A percentile compares a stretch with the other conserved stretches of the same genome.
Evolutionary conservation across 1,140 invertebrate genomes (phyloP).

Genomic region (Leptinotarsa defecta): DNA sequence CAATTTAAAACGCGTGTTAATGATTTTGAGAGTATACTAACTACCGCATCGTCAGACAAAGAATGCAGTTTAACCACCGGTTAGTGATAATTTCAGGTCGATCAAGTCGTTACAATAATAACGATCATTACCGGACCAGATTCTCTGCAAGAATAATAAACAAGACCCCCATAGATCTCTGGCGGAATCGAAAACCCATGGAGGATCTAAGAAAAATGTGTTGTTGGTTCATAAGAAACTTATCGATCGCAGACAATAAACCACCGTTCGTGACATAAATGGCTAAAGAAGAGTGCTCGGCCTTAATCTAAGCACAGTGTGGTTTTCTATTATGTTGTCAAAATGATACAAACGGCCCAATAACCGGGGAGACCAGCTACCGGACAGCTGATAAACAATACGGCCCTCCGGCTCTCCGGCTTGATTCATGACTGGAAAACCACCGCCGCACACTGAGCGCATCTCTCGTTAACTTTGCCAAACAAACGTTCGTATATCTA

Average conservation of each 20-base stretch:
- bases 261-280: slow-evolving; percentile 44
- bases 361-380: slow-evolving; percentile 51
- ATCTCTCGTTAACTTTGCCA: not conserved
- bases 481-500: slow-evolving; percentile 19
- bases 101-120: not conserved
- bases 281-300: slow-evolving; percentile 42
- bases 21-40: not conserved
- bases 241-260: slow-evolving; percentile 43
- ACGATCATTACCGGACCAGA: not conserved
- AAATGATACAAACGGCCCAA: slow-evolving; percentile 53
- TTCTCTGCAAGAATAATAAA: not conserved
- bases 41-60: not conserved
- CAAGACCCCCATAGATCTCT: not conserved
- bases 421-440: slow-evolving; percentile 43
- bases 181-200: not conserved
- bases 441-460: not conserved
- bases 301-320: slow-evolving; percentile 50
- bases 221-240: slow-evolving; percentile 19
- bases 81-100: not conserved
- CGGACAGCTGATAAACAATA: slow-evolving; percentile 53
- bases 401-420: slow-evolving; percentile 41
- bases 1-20: not conserved
- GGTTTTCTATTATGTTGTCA: slow-evolving; percentile 54
- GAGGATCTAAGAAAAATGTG: not conserved
- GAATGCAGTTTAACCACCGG: not conserved